Conservation (phyloP, 2,888 invertebrate species). For the Hyalella azteca region DNA sequence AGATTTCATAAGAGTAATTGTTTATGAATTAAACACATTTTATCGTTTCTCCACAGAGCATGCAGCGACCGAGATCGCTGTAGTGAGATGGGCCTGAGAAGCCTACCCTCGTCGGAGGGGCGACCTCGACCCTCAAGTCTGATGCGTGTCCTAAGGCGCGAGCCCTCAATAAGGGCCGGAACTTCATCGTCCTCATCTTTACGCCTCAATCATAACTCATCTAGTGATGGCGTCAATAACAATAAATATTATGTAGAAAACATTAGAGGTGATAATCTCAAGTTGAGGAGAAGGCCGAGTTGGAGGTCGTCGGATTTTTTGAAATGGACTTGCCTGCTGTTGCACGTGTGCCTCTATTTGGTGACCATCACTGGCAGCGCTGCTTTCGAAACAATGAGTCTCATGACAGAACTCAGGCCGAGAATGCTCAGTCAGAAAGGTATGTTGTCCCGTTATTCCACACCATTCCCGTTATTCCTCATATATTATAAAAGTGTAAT, state of each 20-base stretch:
- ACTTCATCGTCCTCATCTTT: too few species aligned
- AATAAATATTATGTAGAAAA: too few species aligned
- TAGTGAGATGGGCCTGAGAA: conserved; percentile 1
- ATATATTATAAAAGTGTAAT: too few species aligned
- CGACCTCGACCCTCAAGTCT: too few species aligned
- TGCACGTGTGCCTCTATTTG: neutral
- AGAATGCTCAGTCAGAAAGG: neutral
- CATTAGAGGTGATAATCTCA: too few species aligned
- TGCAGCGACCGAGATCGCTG: conserved; percentile 1
- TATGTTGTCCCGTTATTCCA: neutral
- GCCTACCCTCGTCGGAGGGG: too few species aligned
- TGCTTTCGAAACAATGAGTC: conserved; percentile 11
- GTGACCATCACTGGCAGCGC: conserved; percentile 8
- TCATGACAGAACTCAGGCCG: conserved; percentile 29
- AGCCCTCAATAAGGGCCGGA: too few species aligned
- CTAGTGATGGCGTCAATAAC: too few species aligned
- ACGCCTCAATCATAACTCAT: too few species aligned
- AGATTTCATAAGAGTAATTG: too few species aligned
- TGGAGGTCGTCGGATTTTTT: neutral
- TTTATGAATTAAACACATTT: neutral
- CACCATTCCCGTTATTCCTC: neutral
- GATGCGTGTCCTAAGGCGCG: too few species aligned
- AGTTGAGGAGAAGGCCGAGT: neutral
- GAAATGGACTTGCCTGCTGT: conserved; percentile 16
- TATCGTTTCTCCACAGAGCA: neutral